Conservation (phyloP, 2,113 vertebrate genomes). For the Menura novaehollandiae region DNA sequence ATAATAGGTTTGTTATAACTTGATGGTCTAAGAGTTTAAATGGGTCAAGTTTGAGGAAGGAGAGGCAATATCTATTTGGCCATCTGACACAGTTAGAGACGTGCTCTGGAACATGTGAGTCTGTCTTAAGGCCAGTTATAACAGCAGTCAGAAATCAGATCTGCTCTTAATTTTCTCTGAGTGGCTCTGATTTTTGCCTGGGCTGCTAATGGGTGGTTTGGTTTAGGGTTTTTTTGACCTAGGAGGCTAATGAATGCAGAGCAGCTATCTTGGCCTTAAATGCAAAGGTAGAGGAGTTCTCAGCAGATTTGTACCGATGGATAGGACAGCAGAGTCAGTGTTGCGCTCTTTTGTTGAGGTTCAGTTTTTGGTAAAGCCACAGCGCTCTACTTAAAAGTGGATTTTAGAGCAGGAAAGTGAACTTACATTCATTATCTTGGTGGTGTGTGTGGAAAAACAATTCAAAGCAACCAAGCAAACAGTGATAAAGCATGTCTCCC, state of each 20-base stretch:
- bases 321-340: neutral
- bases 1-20: neutral
- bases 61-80: neutral
- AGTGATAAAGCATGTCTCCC: neutral
- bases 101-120: neutral
- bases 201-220: neutral
- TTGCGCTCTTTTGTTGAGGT: neutral
- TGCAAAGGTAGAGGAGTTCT: neutral
- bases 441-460: neutral
- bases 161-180: neutral
- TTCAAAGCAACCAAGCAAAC: neutral
- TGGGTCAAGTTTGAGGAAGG: neutral
- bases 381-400: fast-evolving
- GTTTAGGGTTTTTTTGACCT: neutral
- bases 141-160: neutral
- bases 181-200: neutral
- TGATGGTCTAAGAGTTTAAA: neutral
- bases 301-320: neutral
- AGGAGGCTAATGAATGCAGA: neutral
- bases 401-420: neutral
- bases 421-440: neutral
- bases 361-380: neutral
- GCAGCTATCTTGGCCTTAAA: neutral
- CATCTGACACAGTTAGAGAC: neutral
- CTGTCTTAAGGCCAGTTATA: neutral